Base-by-base conservation (phyloP, 2,797 vertebrate species). In the Takifugu rubripes region DNA sequence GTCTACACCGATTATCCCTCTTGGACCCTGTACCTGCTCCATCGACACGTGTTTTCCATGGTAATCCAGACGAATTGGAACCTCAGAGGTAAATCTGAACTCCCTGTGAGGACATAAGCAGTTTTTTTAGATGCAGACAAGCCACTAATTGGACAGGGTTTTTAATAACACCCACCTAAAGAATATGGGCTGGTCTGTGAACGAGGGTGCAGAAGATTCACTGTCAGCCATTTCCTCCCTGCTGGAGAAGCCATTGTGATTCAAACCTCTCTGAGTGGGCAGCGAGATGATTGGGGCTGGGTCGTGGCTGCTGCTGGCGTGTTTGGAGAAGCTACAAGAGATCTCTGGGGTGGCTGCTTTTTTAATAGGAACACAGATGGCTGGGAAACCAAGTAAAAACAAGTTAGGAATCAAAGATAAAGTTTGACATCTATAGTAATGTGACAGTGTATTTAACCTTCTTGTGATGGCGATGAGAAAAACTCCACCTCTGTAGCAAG, bases 31-130 rank as follows among this genome's bases (percentile, higher is more conserved):
- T 79, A 99, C 97, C 95, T 99, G 97, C 73, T 98, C 96, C 95
- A 99, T 97, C 25, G 94, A 93, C 9, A 99, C 92, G 0, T 99
- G 96, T 73, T 99, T 99, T 53, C 97, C 97, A 0, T 99, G 97
- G 78, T 99, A 99, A 87, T 99, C 97, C 64, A 99, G 88, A 2
- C 96, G 93, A 78, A 99, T 97, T 0, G 96, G 97, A 85, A 99
- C 97, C 84, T 99, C 97, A 16, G 94, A 95, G 0, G 94, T 98
- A 77, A 99, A 99, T n/a, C 96, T 91, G 84, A 99, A 99, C 87
- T 99, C 97, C 86, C 97, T 99, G 77, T 62, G 24, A 49, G 21
- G 46, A 59, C 65, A 59, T 53, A 4, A 29, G 52, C 25, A 36
- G 1, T 10, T 55, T 7, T 7, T 24, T 12, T 46, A 47, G 44